phyloP scores from a whole-genome alignment of 2,888 invertebrate genomes.

The Priocnemis perturbator region DNA sequence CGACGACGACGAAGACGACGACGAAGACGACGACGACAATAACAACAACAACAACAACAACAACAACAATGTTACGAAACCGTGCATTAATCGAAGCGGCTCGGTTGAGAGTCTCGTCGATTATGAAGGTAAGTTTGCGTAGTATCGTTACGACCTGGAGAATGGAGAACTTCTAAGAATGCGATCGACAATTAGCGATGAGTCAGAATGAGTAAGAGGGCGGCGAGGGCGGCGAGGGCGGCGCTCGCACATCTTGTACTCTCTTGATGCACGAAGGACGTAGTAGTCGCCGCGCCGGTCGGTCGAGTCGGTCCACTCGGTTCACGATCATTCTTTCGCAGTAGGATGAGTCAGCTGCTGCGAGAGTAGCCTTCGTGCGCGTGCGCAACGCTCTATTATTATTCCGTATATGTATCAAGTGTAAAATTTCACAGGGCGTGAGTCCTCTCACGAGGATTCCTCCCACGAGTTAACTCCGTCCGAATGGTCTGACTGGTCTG shows the following conservation, averaged over 20 bases:
- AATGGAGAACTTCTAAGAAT: no score
- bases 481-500: conserved; percentile 72
- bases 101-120: conserved; percentile 78
- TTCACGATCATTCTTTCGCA: no score
- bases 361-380: no score
- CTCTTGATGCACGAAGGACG: no score
- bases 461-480: conserved; percentile 62
- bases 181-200: background rate
- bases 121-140: conserved; percentile 75
- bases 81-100: conserved; percentile 66
- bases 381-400: no score
- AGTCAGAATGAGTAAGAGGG: conserved; percentile 5
- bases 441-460: conserved; percentile 56
- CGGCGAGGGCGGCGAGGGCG: no score
- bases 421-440: conserved; percentile 54
- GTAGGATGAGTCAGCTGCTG: no score
- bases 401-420: no score
- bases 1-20: conserved; percentile 47
- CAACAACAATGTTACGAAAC: conserved; percentile 59
- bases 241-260: no score
- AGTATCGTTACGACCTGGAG: background rate
- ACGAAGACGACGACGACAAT: conserved; percentile 44
- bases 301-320: no score
- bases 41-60: conserved; percentile 32
- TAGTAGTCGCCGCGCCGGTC: no score